Evolutionary conservation across 2,888 invertebrate genomes (phyloP).

Genomic region (Leptinotarsa haldemani): DNA sequence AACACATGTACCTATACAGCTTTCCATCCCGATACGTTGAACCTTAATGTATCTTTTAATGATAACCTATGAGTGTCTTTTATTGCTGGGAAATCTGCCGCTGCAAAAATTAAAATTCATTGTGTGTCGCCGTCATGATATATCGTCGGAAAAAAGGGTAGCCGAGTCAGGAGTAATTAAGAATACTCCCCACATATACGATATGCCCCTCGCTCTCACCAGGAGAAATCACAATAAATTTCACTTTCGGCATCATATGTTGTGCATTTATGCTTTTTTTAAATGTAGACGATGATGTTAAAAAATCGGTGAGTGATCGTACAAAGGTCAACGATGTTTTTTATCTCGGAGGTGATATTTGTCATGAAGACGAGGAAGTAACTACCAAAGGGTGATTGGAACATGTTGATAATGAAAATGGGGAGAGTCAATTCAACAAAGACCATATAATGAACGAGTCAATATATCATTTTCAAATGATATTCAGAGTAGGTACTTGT

Average conservation of each 20-base stretch:
- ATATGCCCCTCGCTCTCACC: constrained; percentile 22
- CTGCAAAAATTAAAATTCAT: constrained; percentile 43
- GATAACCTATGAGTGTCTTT: constrained; percentile 40
- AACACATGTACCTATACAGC: too few species aligned
- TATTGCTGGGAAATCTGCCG: constrained; percentile 37
- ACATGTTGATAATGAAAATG: too few species aligned
- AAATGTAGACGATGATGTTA: constrained; percentile 35
- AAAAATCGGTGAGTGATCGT: constrained; percentile 27
- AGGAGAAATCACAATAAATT: constrained; percentile 39
- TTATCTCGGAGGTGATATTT: constrained; percentile 29
- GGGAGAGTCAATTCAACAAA: too few species aligned
- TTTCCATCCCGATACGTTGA: too few species aligned
- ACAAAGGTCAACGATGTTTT: constrained; percentile 23
- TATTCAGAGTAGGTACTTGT: too few species aligned
- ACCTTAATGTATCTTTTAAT: constrained; percentile 38
- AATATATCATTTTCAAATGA: too few species aligned
- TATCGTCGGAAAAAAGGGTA: constrained; percentile 33
- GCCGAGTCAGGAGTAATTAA: constrained; percentile 38
- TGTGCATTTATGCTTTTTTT: constrained; percentile 22
- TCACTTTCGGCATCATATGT: constrained; percentile 36
- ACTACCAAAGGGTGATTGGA: not conserved
- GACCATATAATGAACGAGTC: too few species aligned
- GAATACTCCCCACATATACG: constrained; percentile 32
- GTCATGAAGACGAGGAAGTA: constrained; percentile 24
- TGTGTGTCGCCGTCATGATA: constrained; percentile 35